Conservation (phyloP, 2,113 vertebrate genomes). For the Caranx melampygus region DNA sequence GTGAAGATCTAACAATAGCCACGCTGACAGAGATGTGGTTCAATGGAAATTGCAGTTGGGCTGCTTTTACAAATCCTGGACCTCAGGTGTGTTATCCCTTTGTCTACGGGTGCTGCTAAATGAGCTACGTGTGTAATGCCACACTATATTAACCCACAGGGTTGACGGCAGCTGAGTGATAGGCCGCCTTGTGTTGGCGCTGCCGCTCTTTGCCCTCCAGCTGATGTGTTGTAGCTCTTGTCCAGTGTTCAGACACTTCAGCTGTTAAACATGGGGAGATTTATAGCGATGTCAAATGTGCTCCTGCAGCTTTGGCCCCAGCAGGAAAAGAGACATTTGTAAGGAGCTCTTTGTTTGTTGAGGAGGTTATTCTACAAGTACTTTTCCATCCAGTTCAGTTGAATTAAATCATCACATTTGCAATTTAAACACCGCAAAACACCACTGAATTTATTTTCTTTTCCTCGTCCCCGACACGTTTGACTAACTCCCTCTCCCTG, state of each 20-base stretch:
- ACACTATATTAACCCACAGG: slow-evolving; percentile 51
- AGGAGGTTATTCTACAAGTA: too few species aligned
- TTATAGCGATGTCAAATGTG: slow-evolving; percentile 46
- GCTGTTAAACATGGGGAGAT: slow-evolving; percentile 59
- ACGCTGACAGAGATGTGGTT: slow-evolving; percentile 7
- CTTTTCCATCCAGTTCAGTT: not conserved
- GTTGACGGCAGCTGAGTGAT: slow-evolving; percentile 37
- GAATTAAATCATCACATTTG: not conserved
- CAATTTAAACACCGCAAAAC: not conserved
- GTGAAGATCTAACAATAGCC: not conserved
- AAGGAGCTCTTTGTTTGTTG: slow-evolving; percentile 5
- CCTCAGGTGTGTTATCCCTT: slow-evolving; percentile 40
- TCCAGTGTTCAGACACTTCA: slow-evolving; percentile 41
- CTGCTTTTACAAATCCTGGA: slow-evolving; percentile 14
- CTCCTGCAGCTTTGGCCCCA: slow-evolving; percentile 36
- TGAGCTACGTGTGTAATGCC: slow-evolving; percentile 44
- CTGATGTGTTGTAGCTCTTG: slow-evolving; percentile 57
- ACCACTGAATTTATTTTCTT: not conserved
- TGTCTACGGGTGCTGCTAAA: slow-evolving; percentile 26
- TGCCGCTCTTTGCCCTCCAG: slow-evolving; percentile 46
- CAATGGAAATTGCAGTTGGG: slow-evolving; percentile 27
- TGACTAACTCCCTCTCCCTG: not conserved
- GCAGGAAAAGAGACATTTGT: not conserved
- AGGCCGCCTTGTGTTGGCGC: slow-evolving; percentile 19
- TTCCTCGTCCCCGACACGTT: not conserved